phyloP scores from a whole-genome alignment of 2,888 invertebrate species.

The Agrochola litura region DNA sequence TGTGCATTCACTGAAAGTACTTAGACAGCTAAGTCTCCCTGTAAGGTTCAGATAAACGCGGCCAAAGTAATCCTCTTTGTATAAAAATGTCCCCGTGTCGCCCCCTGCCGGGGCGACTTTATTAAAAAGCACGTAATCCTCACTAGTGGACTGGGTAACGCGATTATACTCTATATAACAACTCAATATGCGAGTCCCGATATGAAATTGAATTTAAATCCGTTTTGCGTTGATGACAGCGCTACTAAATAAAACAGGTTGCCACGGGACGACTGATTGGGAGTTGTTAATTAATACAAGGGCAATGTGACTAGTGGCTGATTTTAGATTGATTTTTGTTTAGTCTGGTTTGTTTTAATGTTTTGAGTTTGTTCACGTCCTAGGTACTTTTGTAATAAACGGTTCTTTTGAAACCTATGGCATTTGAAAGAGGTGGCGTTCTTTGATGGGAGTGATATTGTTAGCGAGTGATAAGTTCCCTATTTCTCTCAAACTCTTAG shows the following conservation, averaged over 20 bases:
- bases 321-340: conserved; percentile 47
- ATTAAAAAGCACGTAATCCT: conserved; percentile 90
- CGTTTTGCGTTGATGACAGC: conserved; percentile 78
- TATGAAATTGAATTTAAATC: conserved; percentile 89
- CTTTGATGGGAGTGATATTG: background rate
- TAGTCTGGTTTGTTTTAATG: conserved; percentile 12
- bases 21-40: conserved; percentile 88
- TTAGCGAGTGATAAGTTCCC: too few species aligned
- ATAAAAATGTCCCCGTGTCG: conserved; percentile 89
- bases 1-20: conserved; percentile 84
- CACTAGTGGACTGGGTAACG: conserved; percentile 89
- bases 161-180: conserved; percentile 88
- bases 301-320: conserved; percentile 50
- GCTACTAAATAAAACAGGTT: conserved; percentile 68
- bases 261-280: conserved; percentile 58
- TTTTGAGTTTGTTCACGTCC: background rate
- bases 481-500: background rate
- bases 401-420: background rate
- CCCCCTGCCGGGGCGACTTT: conserved; percentile 86
- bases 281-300: conserved; percentile 58
- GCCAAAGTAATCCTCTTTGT: conserved; percentile 90
- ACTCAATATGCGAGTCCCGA: conserved; percentile 85
- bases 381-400: background rate
- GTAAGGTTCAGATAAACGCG: conserved; percentile 90
- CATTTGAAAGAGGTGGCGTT: background rate